Base-by-base conservation (phyloP, 2,888 invertebrate genomes). In the Idaea straminata region DNA sequence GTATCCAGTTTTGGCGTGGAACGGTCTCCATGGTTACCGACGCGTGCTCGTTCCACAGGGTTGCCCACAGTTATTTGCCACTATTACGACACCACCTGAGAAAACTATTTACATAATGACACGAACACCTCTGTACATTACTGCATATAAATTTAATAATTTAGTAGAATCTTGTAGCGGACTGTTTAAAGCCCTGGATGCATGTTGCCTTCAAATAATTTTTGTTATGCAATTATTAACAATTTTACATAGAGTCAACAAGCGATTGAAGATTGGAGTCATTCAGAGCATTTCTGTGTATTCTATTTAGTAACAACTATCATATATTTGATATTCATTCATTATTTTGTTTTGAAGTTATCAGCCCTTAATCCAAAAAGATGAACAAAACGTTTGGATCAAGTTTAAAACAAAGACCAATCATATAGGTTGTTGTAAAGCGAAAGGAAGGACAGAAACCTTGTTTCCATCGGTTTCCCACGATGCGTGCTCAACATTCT, bases 371-470 rank as follows among this genome's bases (percentile, higher is more conserved):
- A 4, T 47, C 10, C 47, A 66, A 67, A 60, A 69, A 74, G 66
- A 73, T 72, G 62, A 74, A 66, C 67, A 77, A 74, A 72, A 75
- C 77, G 68, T 66, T 74, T 77, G 74, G 74, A 77, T 83, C 81
- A 76, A 68, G 71, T 66, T 80, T 73, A 74, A 78, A 86, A 85
- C 84, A 87, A 88, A 85, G 78, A 78, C 81, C 84, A 84, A 84
- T 85, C 79, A 80, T 77, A 76, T 75, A 77, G 72, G 74, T 75
- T 74, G 74, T 75, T 74, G 71, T 76, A 77, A 85, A 85, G 83
- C 84, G 85, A 89, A 88, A 87, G 86, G 86, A 83, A 87, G 83
- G 83, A 86, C 85, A 85, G 78, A 85, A 83, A 84, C 80, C 82
- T 84, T 84, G 84, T 83, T 87, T 81, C 73, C 82, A 80, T 81